Percentiles rank a stretch among this genome's conserved stretches.
These are phyloP conservation scores for Batillaria attramentaria DNA, from an alignment of 1,140 invertebrate species.

Conservation along the genomic window DNA sequence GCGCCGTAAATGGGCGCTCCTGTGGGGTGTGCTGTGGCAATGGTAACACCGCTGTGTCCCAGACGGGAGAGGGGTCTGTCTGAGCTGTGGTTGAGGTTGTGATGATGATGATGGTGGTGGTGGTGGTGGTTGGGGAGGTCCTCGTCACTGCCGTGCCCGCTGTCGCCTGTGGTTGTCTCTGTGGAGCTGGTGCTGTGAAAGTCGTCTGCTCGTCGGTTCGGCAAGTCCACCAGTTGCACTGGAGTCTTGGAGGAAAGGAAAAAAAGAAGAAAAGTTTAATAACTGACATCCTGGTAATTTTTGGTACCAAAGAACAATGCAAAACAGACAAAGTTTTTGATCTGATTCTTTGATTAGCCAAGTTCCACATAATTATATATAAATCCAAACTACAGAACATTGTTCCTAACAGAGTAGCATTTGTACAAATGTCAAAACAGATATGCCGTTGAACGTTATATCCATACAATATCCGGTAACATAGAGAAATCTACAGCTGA, in stretches of 20 bases:
- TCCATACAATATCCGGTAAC: no score
- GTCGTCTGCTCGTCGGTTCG: conserved; percentile 36
- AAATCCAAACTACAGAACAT: no score
- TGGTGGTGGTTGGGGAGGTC: conserved; percentile 33
- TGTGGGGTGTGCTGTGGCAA: no score
- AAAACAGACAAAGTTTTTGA: no score
- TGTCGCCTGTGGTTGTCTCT: conserved; percentile 42
- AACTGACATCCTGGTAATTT: background rate
- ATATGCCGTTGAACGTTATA: no score
- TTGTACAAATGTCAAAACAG: no score
- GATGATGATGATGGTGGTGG: background rate
- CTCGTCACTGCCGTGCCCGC: conserved; percentile 49
- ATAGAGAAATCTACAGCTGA: no score
- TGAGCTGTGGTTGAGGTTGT: background rate
- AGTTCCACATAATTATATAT: no score
- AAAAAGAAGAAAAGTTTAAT: background rate
- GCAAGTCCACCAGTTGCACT: background rate
- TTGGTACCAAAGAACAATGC: background rate
- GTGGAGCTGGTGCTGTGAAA: conserved; percentile 46
- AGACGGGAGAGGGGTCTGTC: background rate
- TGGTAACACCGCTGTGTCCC: no score
- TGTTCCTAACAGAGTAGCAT: no score
- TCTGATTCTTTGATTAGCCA: no score
- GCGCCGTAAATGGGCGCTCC: no score
- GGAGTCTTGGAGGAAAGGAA: background rate